Evolutionary conservation across 1,140 invertebrate genomes (phyloP).

Genomic region (Drosophila guanche): DNA sequence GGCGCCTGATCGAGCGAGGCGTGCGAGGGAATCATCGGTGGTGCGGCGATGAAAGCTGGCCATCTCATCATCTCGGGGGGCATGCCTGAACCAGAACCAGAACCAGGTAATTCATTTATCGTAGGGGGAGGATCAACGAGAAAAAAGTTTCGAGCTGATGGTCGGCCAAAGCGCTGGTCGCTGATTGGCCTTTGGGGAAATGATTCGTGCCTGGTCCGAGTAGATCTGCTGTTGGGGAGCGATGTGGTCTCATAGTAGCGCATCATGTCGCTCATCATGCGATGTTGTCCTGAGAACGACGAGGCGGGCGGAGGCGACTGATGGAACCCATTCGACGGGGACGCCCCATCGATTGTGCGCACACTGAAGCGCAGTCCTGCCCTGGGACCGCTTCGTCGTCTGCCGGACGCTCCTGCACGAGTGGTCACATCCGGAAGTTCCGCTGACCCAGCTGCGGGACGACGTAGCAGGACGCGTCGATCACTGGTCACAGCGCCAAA

Average conservation of each 20-base stretch:
- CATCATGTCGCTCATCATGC: conserved; percentile 31
- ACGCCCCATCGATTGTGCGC: background rate
- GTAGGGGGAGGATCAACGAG: no score
- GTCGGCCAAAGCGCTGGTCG: background rate
- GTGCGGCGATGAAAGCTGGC: no score
- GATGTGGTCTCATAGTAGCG: conserved; percentile 32
- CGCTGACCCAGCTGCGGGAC: background rate
- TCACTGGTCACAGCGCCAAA: conserved; percentile 19
- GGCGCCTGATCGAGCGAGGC: background rate
- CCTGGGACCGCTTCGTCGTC: background rate
- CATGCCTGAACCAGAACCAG: no score
- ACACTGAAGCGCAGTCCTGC: background rate
- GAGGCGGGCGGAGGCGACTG: background rate
- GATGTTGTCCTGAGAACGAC: background rate
- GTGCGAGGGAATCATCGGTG: no score
- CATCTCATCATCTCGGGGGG: no score
- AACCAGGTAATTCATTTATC: no score
- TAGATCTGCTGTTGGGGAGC: background rate
- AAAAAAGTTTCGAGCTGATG: background rate
- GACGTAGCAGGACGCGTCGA: background rate
- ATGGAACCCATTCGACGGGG: background rate
- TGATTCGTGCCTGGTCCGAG: conserved; percentile 2
- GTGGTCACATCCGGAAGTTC: no score
- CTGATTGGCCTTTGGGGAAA: background rate
- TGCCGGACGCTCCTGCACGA: no score